Evolutionary conservation across 2,113 vertebrate genomes (phyloP), one percentile per base, ranked within the genome.

Genomic region (Myiozetetes cayanensis): DNA sequence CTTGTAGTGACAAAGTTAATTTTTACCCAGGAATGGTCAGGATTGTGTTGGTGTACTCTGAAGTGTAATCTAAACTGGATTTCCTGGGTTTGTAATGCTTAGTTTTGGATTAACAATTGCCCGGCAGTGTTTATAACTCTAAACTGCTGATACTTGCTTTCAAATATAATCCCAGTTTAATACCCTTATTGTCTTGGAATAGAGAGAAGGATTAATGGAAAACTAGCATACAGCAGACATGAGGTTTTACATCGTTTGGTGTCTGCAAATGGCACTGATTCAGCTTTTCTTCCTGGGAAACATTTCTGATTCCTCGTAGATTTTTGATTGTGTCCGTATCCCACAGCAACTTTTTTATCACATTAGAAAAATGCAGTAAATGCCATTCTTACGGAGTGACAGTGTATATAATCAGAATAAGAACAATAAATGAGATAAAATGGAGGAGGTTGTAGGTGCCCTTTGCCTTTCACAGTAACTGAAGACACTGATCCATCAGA

Each of bases 71-170:
- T 90, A 74, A 92, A 83, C 59, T 77, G 95, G n/a, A 73, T 86
- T 93, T 94, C 88, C 88, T 92, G 95, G 9, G 35, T 76, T 92
- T 90, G 50, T 22, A 73, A 66, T 92, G 82, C 67, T 85, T 88
- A 41, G 71, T 59, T 88, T 80, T 73, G 79, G 78, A 70, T 93
- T 88, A 92, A 66, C 75, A 70, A 70, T 70, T 80, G 37, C 35
- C 37, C 49, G 37, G 12, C 35, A 13, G 23, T 66, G n/a, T 88
- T 86, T 66, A 35, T 73, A 43, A 27, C 43, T 41, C 67, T 56
- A 37, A 94, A 84, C 41, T 86, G 87, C 83, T 89, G 81, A 93
- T 75, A 61, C 41, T 81, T 78, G 77, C 74, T 87, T 67, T 63
- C 61, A 72, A 37, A 43, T 73, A 55, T 33, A 63, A 87, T 58